Evolutionary conservation across 2,888 invertebrate genomes (phyloP).

Genomic region (Gari tellinella): DNA sequence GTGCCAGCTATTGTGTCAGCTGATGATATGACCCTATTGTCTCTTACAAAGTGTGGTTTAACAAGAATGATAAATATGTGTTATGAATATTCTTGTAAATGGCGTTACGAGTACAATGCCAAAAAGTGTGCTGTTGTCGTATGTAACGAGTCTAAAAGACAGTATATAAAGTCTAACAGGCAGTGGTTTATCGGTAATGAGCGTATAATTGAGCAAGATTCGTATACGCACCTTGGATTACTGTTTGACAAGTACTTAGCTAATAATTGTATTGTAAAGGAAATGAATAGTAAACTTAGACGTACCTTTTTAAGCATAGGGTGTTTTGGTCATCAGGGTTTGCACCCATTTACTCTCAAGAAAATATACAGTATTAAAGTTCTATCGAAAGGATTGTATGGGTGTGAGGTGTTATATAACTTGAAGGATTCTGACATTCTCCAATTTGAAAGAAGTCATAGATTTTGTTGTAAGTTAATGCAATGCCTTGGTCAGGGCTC

Average conservation of each 20-base stretch:
- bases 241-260: background rate
- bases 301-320: conserved; percentile 4
- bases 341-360: conserved; percentile 1
- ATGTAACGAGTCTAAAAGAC: conserved; percentile 3
- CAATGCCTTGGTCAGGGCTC: too few relatives aligned
- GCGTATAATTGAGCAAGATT: background rate
- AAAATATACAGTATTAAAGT: conserved; percentile 4
- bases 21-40: too few relatives aligned
- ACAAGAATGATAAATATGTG: too few relatives aligned
- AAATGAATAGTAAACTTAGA: conserved; percentile 1
- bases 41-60: too few relatives aligned
- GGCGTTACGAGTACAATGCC: too few relatives aligned
- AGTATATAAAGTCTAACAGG: background rate
- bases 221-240: conserved; percentile 7
- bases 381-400: conserved; percentile 6
- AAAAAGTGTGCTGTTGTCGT: conserved; percentile 12
- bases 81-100: too few relatives aligned
- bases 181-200: conserved; percentile 4
- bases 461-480: too few relatives aligned
- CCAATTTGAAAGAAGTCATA: too few relatives aligned
- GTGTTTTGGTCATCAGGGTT: background rate
- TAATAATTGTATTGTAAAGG: background rate
- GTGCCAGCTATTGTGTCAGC: too few relatives aligned
- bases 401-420: background rate
- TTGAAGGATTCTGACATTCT: too few relatives aligned